These are phyloP conservation scores for Eidolon dupreanum DNA, from an alignment of 2,797 vertebrate species.

Conservation along the genomic window DNA sequence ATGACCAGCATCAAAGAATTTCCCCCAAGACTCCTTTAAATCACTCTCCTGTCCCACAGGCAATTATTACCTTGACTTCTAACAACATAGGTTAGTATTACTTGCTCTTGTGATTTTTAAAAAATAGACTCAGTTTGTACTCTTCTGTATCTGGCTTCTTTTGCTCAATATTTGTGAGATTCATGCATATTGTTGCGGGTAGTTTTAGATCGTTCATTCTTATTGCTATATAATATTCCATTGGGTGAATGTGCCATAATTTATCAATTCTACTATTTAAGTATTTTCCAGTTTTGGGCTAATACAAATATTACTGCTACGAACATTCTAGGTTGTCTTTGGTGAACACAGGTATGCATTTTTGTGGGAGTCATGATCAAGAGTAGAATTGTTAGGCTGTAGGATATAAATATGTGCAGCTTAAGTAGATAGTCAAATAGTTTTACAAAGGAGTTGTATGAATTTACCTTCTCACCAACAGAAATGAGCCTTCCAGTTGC, in stretches of 20 bases:
- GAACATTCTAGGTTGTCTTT: not conserved
- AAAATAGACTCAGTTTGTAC: not conserved
- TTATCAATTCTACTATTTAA: not conserved
- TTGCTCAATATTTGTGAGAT: not conserved
- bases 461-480: not conserved
- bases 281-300: not conserved
- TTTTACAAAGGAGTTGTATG: not conserved
- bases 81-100: not conserved
- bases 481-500: not conserved
- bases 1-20: not conserved
- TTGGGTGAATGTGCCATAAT: not conserved
- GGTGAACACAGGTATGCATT: not conserved
- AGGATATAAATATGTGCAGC: not conserved
- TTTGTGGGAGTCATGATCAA: not conserved
- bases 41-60: too few relatives aligned
- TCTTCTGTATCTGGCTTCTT: not conserved
- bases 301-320: not conserved
- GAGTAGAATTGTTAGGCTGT: not conserved
- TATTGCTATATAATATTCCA: not conserved
- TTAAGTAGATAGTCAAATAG: not conserved
- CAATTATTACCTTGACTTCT: not conserved
- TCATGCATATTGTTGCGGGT: not conserved
- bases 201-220: not conserved
- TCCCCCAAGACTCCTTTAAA: not conserved
- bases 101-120: not conserved